A percentile compares a stretch with the other conserved stretches of the same genome.
phyloP scores from a whole-genome alignment of 2,113 vertebrate genomes.

The Seriola aureovittata region DNA sequence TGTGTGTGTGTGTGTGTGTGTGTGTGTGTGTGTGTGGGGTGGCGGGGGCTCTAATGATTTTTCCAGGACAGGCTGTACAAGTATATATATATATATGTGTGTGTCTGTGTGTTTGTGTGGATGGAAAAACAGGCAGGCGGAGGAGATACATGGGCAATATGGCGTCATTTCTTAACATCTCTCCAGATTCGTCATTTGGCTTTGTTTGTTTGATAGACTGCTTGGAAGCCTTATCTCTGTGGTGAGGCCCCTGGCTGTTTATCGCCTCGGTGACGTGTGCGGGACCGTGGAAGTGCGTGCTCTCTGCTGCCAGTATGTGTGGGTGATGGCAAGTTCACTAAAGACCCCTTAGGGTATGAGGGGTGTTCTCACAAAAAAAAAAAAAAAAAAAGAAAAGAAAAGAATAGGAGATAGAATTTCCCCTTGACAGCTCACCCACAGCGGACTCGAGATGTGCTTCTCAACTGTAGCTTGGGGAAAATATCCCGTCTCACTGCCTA shows the following conservation, averaged over 20 bases:
- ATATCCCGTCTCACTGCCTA: constrained; percentile 68
- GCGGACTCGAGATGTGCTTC: constrained; percentile 62
- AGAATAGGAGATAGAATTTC: constrained; percentile 52
- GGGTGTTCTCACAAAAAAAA: constrained; percentile 51
- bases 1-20: constrained; percentile 66
- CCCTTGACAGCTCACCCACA: constrained; percentile 72
- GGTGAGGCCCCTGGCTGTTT: constrained; percentile 73
- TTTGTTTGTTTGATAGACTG: constrained; percentile 80
- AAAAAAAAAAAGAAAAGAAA: constrained; percentile 28
- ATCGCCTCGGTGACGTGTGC: constrained; percentile 69
- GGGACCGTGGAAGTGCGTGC: constrained; percentile 50
- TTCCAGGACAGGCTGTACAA: constrained; percentile 77
- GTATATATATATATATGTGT: constrained; percentile 44
- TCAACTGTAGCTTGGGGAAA: constrained; percentile 68
- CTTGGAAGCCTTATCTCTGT: constrained; percentile 76
- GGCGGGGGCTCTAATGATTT: constrained; percentile 76
- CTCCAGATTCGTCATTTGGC: constrained; percentile 67
- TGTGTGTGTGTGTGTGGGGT: constrained; percentile 57
- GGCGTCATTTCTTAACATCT: constrained; percentile 66
- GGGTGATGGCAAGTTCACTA: constrained; percentile 78
- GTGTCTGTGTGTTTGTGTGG: constrained; percentile 17
- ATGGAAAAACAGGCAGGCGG: constrained; percentile 44
- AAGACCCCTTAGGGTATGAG: constrained; percentile 69
- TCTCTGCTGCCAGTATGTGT: constrained; percentile 74
- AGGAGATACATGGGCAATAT: constrained; percentile 62